phyloP scores from a whole-genome alignment of 23 tunicate genomes.

The Ciona savignyi region DNA sequence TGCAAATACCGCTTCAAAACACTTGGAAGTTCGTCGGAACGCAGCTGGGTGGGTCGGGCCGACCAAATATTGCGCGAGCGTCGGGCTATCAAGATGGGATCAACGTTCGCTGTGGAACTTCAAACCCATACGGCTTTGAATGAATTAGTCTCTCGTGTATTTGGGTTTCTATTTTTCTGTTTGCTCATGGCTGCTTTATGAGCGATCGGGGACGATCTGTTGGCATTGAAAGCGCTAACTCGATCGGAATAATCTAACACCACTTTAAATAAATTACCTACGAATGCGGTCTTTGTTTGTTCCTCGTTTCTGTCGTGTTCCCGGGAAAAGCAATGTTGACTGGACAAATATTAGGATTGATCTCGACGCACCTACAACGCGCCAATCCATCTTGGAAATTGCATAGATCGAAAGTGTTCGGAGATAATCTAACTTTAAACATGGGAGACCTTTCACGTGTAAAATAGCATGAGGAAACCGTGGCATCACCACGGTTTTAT shows the following conservation, averaged over 20 bases:
- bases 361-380: background rate
- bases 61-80: background rate
- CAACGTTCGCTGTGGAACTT: background rate
- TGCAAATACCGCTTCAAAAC: background rate
- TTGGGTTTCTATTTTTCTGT: background rate
- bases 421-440: background rate
- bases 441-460: background rate
- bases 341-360: background rate
- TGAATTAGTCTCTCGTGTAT: background rate
- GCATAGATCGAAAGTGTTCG: background rate
- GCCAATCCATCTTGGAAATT: background rate
- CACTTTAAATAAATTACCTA: background rate
- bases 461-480: background rate
- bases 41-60: background rate
- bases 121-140: background rate
- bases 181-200: background rate
- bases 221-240: background rate
- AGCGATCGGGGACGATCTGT: background rate
- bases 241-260: slow-evolving; percentile 1
- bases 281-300: background rate
- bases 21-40: background rate
- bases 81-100: background rate
- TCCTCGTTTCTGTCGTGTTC: background rate
- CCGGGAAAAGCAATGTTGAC: background rate
- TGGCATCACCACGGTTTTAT: background rate